Evolutionary conservation across 2,797 vertebrate genomes (phyloP).

Genomic region (Poeciliopsis infans): DNA sequence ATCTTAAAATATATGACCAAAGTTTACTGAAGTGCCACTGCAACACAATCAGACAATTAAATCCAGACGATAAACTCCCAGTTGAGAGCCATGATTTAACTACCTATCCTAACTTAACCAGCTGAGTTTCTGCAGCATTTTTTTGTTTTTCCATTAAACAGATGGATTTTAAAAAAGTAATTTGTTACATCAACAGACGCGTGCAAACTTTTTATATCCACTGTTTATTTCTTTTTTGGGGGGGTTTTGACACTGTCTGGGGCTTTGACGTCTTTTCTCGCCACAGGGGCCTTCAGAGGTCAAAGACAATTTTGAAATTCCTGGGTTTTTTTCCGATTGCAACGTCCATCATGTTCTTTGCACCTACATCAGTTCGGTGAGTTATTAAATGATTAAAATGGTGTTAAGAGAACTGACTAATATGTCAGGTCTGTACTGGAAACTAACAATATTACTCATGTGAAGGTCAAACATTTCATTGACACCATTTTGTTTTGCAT

Average conservation of each 20-base stretch:
- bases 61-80: neutral
- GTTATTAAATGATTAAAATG: neutral
- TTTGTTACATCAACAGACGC: neutral
- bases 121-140: neutral
- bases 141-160: neutral
- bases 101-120: neutral
- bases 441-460: neutral
- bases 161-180: neutral
- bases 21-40: neutral
- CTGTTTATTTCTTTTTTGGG: neutral
- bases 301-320: constrained; percentile 4
- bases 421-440: neutral
- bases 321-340: constrained; percentile 17
- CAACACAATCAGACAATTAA: neutral
- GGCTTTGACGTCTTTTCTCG: neutral
- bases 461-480: neutral
- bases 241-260: neutral
- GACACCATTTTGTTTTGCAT: neutral
- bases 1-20: neutral
- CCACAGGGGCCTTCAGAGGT: constrained; percentile 38
- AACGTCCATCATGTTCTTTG: constrained; percentile 29
- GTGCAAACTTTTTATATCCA: neutral
- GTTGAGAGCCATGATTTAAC: neutral
- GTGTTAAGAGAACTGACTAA: neutral
- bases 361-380: constrained; percentile 39